These are phyloP conservation scores for Manis crassicaudata DNA, from an alignment of 2,797 vertebrate species.

Conservation along the genomic window DNA sequence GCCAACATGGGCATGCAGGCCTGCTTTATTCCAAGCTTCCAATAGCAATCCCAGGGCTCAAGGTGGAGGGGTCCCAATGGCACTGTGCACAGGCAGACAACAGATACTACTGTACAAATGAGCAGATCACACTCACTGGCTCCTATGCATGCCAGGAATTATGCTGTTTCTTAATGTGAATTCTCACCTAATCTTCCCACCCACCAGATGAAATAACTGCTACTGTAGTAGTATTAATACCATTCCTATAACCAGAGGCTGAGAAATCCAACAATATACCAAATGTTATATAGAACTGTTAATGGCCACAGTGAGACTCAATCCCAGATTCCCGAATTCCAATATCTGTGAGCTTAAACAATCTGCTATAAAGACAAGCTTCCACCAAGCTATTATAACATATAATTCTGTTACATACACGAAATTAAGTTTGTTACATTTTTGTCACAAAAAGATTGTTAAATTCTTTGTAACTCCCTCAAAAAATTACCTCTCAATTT, in stretches of 20 bases:
- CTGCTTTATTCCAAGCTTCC: background rate
- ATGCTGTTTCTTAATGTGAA: background rate
- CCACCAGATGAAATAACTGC: background rate
- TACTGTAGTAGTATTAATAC: background rate
- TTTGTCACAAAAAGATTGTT: background rate
- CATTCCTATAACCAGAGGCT: background rate
- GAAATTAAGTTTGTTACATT: slow-evolving; percentile 2
- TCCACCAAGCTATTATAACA: background rate
- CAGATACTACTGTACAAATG: background rate
- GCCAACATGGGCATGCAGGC: background rate
- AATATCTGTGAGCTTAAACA: background rate
- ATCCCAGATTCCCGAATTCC: background rate
- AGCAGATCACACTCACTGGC: background rate
- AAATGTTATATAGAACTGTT: background rate
- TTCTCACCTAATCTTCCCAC: background rate
- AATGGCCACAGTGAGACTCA: background rate
- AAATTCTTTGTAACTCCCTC: background rate
- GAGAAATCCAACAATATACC: background rate
- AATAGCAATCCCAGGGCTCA: background rate
- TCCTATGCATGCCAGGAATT: background rate
- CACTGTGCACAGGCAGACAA: background rate
- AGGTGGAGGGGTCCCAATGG: background rate
- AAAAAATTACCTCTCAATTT: slow-evolving; percentile 35
- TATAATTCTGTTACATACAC: background rate
- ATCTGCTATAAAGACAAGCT: background rate